Conservation (phyloP, 2,113 vertebrate genomes). For the Sapayoa aenigma region DNA sequence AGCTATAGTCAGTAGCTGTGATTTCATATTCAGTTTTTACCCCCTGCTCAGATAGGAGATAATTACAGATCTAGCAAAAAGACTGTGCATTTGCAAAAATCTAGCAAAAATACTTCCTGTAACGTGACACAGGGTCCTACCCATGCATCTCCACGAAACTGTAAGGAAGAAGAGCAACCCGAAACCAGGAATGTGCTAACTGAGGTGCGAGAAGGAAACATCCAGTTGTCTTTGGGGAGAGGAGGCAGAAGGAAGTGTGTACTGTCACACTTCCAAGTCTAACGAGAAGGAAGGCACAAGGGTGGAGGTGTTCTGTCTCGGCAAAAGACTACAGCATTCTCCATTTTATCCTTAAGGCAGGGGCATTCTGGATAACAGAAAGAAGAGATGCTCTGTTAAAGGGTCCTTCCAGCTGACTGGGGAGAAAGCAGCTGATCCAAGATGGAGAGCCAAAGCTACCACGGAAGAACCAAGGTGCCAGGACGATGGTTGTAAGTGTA, state of each 20-base stretch:
- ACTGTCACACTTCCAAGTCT: accelerated
- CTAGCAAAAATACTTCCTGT: neutral
- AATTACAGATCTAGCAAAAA: neutral
- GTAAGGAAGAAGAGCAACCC: neutral
- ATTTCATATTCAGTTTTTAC: neutral
- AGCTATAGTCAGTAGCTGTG: neutral
- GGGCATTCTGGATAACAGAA: neutral
- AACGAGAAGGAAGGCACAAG: neutral
- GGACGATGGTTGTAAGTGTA: neutral
- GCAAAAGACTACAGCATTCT: neutral
- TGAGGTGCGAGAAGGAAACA: neutral
- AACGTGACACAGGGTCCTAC: neutral
- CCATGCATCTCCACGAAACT: neutral
- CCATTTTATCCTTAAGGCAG: neutral
- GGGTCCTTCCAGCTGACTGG: neutral
- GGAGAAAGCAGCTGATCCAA: neutral
- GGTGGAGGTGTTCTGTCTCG: neutral
- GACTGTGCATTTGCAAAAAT: neutral
- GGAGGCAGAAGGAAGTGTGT: neutral
- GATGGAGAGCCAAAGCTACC: neutral
- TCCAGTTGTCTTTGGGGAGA: neutral
- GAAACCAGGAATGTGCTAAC: neutral
- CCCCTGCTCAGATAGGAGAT: neutral
- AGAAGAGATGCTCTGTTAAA: neutral
- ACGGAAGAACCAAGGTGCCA: neutral